Evolutionary conservation across 2,113 vertebrate species (phyloP).

Genomic region (Vidua macroura): DNA sequence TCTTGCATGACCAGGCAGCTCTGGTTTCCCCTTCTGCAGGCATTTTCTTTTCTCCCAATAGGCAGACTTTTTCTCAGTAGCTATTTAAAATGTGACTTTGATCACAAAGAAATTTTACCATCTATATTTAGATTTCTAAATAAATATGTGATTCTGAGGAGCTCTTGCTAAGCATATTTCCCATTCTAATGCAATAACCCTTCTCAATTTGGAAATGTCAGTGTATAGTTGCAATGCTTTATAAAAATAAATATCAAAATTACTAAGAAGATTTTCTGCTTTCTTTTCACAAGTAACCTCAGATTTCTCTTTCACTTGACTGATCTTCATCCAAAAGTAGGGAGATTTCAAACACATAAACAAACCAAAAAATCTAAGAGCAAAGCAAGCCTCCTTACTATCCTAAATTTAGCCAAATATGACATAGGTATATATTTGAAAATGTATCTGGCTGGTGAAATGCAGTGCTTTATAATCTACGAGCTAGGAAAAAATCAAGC

Average conservation of each 20-base stretch:
- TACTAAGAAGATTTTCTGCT: not conserved
- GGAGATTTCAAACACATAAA: not conserved
- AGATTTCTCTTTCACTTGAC: not conserved
- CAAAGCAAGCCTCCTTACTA: not conserved
- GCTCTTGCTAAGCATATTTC: not conserved
- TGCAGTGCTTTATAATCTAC: not conserved
- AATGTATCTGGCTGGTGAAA: not conserved
- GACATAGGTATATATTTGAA: not conserved
- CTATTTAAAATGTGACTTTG: not conserved
- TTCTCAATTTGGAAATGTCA: not conserved
- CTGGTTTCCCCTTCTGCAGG: not conserved
- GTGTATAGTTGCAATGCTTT: not conserved
- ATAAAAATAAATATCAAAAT: not conserved
- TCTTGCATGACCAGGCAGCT: not conserved
- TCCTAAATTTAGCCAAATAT: not conserved
- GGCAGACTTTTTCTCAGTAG: not conserved
- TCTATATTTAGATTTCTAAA: not conserved
- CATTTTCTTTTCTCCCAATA: not conserved
- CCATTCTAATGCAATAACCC: not conserved
- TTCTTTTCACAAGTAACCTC: not conserved
- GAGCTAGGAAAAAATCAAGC: not conserved
- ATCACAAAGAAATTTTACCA: not conserved
- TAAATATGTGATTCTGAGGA: not conserved
- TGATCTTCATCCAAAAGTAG: not conserved
- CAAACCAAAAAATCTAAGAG: not conserved